Evolutionary conservation across 2,113 vertebrate genomes (phyloP).

Genomic region (Xiphophorus hellerii): DNA sequence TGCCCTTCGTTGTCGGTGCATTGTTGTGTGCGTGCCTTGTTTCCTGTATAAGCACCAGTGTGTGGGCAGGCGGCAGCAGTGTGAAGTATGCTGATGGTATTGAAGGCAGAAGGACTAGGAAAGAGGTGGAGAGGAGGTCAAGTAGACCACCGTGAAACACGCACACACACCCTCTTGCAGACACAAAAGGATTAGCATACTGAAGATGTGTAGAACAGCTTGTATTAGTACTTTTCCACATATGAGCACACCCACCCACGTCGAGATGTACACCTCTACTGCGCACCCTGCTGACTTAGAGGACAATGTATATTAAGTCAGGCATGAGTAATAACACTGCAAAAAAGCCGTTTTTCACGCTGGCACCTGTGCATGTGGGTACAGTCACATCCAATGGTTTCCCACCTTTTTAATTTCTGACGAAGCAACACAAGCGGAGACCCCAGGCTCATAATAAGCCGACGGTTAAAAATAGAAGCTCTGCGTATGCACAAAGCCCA

Average conservation of each 20-base stretch:
- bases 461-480: slow-evolving; percentile 69
- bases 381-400: slow-evolving; percentile 29
- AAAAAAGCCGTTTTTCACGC: slow-evolving; percentile 23
- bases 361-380: background rate
- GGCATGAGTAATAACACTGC: slow-evolving; percentile 61
- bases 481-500: slow-evolving; percentile 65
- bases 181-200: background rate
- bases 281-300: slow-evolving; percentile 58
- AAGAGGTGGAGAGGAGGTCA: slow-evolving; percentile 69
- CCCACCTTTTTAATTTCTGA: slow-evolving; percentile 60
- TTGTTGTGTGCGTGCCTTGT: slow-evolving; percentile 3
- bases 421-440: slow-evolving; percentile 53
- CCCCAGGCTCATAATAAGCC: slow-evolving; percentile 65
- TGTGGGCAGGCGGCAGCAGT: slow-evolving; percentile 63
- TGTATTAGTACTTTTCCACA: background rate
- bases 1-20: slow-evolving; percentile 23
- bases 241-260: background rate
- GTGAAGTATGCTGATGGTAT: slow-evolving; percentile 63
- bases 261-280: slow-evolving; percentile 24
- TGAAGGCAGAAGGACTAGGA: slow-evolving; percentile 54
- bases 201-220: slow-evolving; percentile 11
- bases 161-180: background rate
- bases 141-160: slow-evolving; percentile 51
- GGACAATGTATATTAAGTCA: slow-evolving; percentile 60
- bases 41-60: slow-evolving; percentile 23